Percentiles rank a stretch among this genome's conserved stretches.
phyloP scores from a whole-genome alignment of 1,140 invertebrate genomes.

The Xylocopa sonorina region DNA sequence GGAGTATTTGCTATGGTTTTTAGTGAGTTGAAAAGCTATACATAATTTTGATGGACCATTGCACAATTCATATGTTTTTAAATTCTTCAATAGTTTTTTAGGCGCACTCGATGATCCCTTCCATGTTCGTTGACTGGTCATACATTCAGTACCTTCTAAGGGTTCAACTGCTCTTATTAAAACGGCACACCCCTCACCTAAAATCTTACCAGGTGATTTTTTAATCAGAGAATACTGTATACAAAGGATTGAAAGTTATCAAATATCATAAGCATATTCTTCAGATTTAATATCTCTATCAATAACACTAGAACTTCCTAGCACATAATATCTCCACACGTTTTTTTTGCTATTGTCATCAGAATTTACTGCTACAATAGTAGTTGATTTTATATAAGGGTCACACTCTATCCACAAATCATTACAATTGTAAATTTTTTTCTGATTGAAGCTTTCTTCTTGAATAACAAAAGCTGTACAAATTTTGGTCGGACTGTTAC shows the following conservation, averaged over 20 bases:
- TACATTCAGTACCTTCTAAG: conserved; percentile 84
- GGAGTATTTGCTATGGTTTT: conserved; percentile 83
- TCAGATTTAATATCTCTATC: conserved; percentile 56
- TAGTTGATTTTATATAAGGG: conserved; percentile 41
- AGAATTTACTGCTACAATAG: conserved; percentile 56
- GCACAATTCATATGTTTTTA: conserved; percentile 85
- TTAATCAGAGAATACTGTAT: conserved; percentile 11
- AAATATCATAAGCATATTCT: conserved; percentile 51
- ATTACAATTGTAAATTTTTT: conserved; percentile 81
- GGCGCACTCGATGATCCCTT: conserved; percentile 65
- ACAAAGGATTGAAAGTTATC: conserved; percentile 14
- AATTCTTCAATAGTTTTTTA: conserved; percentile 62
- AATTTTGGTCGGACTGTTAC: conserved; percentile 89
- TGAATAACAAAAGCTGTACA: conserved; percentile 86
- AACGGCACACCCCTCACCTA: conserved; percentile 86
- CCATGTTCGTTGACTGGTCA: conserved; percentile 79
- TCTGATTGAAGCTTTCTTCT: conserved; percentile 83
- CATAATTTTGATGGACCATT: conserved; percentile 92
- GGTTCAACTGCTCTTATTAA: conserved; percentile 89
- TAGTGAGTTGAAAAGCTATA: conserved; percentile 86
- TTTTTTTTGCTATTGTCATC: neutral
- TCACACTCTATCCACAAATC: conserved; percentile 68
- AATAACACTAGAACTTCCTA: conserved; percentile 60
- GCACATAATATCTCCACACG: conserved; percentile 61
- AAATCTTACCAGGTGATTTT: conserved; percentile 59